Percentiles rank a stretch among this genome's conserved stretches.
Evolutionary conservation across 2,113 vertebrate genomes (phyloP).

Genomic region (Serilophus lunatus): DNA sequence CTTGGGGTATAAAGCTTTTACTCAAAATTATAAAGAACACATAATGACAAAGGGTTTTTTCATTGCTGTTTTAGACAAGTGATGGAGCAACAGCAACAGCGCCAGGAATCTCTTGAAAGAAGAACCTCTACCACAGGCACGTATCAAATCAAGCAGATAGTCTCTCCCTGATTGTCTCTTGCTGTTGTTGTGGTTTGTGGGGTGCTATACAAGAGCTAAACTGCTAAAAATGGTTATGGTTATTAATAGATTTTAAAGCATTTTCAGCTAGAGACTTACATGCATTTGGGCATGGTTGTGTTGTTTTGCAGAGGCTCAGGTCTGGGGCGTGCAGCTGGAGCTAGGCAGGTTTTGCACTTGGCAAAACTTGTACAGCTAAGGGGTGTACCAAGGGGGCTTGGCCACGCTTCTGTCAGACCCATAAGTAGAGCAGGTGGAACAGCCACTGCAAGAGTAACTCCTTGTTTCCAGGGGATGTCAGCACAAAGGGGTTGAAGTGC

Average conservation of each 20-base stretch:
- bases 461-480: not conserved
- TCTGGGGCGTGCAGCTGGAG: not conserved
- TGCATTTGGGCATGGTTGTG: not conserved
- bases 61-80: constrained; percentile 82
- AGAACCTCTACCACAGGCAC: constrained; percentile 91
- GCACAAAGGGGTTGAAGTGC: rapidly evolving
- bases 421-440: not conserved
- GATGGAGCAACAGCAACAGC: constrained; percentile 88
- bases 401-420: not conserved
- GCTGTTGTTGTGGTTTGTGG: not conserved
- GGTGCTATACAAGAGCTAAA: not conserved
- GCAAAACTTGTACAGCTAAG: not conserved
- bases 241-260: not conserved
- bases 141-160: constrained; percentile 4
- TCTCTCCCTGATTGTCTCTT: not conserved
- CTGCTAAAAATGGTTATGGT: not conserved
- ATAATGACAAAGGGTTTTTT: not conserved
- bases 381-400: not conserved
- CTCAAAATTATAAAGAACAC: not conserved
- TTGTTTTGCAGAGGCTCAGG: not conserved
- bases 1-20: not conserved
- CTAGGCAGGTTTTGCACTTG: not conserved
- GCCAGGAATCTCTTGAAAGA: constrained; percentile 92
- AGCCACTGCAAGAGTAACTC: not conserved
- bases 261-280: not conserved